These are phyloP conservation scores for Eurypyga helias DNA, from an alignment of 2,113 vertebrate genomes.

Conservation along the genomic window DNA sequence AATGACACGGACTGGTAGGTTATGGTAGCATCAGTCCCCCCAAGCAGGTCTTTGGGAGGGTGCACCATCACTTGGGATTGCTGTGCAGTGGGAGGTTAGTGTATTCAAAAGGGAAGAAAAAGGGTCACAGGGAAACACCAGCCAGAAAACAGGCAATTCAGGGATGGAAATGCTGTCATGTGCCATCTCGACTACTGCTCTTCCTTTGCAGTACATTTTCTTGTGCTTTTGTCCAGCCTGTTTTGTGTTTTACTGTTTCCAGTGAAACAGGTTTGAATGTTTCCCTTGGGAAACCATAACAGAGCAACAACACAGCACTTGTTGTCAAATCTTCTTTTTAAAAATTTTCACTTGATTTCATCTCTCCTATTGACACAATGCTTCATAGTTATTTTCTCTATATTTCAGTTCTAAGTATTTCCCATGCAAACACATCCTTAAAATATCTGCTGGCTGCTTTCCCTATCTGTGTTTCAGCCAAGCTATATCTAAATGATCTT, in stretches of 20 bases:
- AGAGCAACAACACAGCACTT: background rate
- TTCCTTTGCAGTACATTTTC: background rate
- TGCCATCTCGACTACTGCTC: background rate
- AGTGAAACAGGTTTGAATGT: background rate
- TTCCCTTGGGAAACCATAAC: background rate
- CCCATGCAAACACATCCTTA: background rate
- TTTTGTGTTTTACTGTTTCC: background rate
- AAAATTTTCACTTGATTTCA: background rate
- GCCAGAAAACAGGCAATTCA: background rate
- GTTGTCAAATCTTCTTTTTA: background rate
- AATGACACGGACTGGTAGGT: too few species aligned
- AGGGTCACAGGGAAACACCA: background rate
- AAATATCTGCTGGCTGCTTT: background rate
- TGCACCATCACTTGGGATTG: background rate
- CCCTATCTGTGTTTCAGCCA: background rate
- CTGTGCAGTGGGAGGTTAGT: background rate
- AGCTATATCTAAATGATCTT: background rate
- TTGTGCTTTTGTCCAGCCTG: background rate
- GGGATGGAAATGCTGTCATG: background rate
- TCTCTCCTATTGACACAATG: fast-evolving
- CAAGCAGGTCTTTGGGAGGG: background rate
- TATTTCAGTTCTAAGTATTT: background rate
- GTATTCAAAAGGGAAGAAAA: background rate
- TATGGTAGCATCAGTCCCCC: background rate
- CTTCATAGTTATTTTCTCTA: background rate